These are phyloP conservation scores for Elaphurus davidianus DNA, from an alignment of 2,113 vertebrate genomes.

Conservation along the genomic window DNA sequence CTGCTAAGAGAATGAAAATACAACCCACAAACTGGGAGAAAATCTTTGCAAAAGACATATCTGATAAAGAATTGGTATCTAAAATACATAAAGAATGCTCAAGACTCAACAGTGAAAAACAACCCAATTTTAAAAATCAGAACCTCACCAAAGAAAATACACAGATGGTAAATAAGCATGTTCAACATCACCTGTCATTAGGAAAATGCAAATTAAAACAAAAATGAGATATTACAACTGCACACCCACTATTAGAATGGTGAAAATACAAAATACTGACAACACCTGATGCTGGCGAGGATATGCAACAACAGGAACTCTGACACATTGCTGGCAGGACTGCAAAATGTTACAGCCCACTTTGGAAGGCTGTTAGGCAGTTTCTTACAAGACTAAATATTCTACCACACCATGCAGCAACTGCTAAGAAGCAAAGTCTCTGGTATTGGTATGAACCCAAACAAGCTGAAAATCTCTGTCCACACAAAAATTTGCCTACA, in stretches of 20 bases:
- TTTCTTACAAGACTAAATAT: constrained; percentile 14
- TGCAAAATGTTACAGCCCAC: neutral
- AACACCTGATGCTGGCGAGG: neutral
- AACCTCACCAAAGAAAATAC: constrained; percentile 20
- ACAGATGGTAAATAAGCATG: neutral
- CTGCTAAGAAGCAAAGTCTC: neutral
- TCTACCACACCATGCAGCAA: neutral
- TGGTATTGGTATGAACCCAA: neutral
- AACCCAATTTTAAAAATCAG: neutral
- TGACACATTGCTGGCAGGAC: neutral
- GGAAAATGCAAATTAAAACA: neutral
- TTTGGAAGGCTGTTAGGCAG: neutral
- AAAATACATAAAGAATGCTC: constrained; percentile 7
- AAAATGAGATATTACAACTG: neutral
- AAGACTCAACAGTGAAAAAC: constrained; percentile 28
- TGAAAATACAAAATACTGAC: neutral
- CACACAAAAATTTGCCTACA: neutral
- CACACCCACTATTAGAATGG: neutral
- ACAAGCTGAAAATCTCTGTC: neutral
- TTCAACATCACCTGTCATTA: neutral
- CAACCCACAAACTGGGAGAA: neutral
- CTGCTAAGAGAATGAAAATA: constrained; percentile 17
- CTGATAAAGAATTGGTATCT: neutral
- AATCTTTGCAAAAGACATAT: constrained; percentile 14
- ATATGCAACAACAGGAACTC: neutral